Base-by-base conservation (phyloP, 2,797 vertebrate genomes). In the Orientallactaga sibirica region DNA sequence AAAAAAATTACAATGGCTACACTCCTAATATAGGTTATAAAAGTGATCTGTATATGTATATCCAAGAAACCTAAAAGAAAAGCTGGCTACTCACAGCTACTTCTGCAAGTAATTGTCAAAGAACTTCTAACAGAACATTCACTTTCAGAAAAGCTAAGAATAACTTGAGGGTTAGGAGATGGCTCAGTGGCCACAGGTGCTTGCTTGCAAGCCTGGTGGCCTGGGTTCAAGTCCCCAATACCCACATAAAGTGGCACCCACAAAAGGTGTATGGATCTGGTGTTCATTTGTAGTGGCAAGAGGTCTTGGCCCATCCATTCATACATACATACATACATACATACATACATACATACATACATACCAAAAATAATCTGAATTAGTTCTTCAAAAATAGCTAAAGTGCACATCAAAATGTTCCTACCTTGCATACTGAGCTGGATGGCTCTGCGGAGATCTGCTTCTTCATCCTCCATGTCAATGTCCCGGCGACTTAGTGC, bases 381-480 rank as follows among this genome's bases (percentile, higher is more conserved):
- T 24, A 15, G 4, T 22, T 66, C 33, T 87, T 55, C 80, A 20
- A 27, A 43, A 41, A n/a, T 3, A 20, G 68, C 37, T 52, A 11
- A 68, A n/a, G 3, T 8, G 16, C 2, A 48, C 2, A 27, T 1
- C 19, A 1, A 55, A 61, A 20, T 1, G 15, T 41, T 67, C 75
- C 41, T 95, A 99, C 99, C 99, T 98, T 99, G 99, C 99, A 99
- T 99, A 97, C 99, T 99, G 95, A 99, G 99, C 97, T 99, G 99
- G 97, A 99, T 99, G 67, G 99, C 99, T 96, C 99, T 99, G 91
- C 99, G 99, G 93, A 99, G 99, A 98, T 99, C 99, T 29, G 99
- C 99, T 97, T 99, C 99, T 98, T 99, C 99, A 96, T 99, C 99
- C 94, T 99, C 99, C 97, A 99, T 98, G 97, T 99, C 99, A 96